Conservation (phyloP, 2,113 vertebrate species). For the Crotalus helleri region DNA sequence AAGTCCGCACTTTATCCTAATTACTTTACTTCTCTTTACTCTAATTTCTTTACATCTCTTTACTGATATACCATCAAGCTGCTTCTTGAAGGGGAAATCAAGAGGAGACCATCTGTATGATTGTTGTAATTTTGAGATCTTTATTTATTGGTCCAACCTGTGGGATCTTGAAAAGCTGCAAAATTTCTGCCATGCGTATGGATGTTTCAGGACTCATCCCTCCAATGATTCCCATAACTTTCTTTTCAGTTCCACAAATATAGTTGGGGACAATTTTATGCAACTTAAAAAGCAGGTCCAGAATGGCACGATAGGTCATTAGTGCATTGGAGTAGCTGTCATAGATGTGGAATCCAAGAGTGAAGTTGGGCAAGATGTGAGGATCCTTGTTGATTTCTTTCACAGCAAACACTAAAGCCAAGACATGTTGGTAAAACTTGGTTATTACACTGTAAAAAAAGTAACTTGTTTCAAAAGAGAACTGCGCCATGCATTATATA, state of each 20-base stretch:
- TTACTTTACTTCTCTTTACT: no score
- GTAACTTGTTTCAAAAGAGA: neutral
- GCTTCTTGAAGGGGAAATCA: no score
- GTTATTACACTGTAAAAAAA: neutral
- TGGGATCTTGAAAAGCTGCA: neutral
- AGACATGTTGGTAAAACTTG: neutral
- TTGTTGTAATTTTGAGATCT: neutral
- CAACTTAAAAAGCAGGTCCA: neutral
- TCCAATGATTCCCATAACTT: neutral
- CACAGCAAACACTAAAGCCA: neutral
- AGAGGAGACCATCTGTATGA: neutral
- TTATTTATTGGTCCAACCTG: neutral
- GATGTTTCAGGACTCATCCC: neutral
- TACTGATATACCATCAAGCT: no score
- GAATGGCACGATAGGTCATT: neutral
- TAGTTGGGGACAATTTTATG: neutral
- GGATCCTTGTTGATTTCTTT: neutral
- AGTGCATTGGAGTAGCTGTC: neutral
- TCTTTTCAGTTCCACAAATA: neutral
- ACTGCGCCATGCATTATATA: neutral
- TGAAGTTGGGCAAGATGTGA: neutral
- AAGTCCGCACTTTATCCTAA: no score
- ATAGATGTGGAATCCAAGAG: neutral
- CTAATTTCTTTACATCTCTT: no score
- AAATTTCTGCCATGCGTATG: neutral